phyloP scores from a whole-genome alignment of 2,888 invertebrate species.

The Dynastes maya region DNA sequence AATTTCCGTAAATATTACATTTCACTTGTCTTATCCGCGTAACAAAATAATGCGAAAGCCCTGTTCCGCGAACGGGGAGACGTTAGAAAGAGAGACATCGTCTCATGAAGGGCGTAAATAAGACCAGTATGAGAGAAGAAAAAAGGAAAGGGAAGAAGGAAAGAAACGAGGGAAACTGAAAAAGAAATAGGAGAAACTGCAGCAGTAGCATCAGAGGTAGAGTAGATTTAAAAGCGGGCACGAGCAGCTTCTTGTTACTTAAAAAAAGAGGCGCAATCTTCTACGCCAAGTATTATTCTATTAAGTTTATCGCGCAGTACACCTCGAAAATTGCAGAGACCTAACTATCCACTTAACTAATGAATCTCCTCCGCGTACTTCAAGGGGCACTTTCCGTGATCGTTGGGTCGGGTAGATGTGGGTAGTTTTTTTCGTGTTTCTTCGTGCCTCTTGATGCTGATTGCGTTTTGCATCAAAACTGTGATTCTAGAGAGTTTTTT shows the following conservation, averaged over 20 bases:
- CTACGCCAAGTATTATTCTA: constrained; percentile 52
- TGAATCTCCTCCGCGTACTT: constrained; percentile 55
- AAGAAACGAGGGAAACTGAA: constrained; percentile 3
- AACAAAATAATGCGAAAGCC: constrained; percentile 36
- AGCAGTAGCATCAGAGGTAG: background rate
- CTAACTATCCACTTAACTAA: constrained; percentile 59
- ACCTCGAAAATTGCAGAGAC: constrained; percentile 52
- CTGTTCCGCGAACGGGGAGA: constrained; percentile 5
- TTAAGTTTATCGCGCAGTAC: constrained; percentile 51
- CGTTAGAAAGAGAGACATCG: background rate
- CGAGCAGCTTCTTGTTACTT: constrained; percentile 24
- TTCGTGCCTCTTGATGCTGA: background rate
- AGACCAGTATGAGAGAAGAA: background rate
- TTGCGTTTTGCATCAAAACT: no score
- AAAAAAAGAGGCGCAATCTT: constrained; percentile 42
- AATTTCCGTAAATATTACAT: constrained; percentile 32
- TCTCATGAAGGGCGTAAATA: no score
- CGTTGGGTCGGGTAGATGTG: background rate
- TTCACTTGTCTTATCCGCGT: constrained; percentile 16
- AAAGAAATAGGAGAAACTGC: background rate
- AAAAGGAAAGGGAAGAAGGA: background rate
- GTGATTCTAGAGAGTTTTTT: no score
- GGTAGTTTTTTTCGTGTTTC: background rate
- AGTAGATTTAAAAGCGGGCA: constrained; percentile 31
- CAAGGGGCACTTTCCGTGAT: background rate